Conservation (phyloP, 2,888 invertebrate species). For the Lobophora halterata region DNA sequence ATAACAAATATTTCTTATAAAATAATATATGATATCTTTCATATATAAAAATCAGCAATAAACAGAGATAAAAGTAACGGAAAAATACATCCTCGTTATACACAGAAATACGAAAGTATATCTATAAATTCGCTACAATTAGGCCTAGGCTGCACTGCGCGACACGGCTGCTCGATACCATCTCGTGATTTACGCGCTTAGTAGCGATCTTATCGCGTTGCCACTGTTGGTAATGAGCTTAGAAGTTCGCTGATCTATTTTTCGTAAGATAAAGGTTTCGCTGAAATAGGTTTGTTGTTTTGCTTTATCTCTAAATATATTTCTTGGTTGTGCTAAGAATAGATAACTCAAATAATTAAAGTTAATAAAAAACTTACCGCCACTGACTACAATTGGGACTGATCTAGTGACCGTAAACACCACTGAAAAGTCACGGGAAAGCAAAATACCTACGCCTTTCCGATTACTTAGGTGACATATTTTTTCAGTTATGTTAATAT, state of each 20-base stretch:
- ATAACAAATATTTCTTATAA: no score
- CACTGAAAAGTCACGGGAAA: no score
- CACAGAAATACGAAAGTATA: conserved; percentile 26
- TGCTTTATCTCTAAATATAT: no score
- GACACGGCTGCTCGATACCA: conserved; percentile 54
- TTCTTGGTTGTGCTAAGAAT: no score
- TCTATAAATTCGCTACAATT: conserved; percentile 56
- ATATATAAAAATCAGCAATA: conserved; percentile 10
- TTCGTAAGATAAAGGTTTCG: conserved; percentile 21
- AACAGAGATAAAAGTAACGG: conserved; percentile 6
- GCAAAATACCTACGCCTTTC: no score
- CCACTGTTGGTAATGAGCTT: conserved; percentile 60
- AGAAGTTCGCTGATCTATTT: conserved; percentile 31
- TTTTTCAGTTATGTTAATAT: no score
- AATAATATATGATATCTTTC: no score
- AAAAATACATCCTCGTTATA: conserved; percentile 9
- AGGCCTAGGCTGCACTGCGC: conserved; percentile 60
- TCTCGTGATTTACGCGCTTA: conserved; percentile 65
- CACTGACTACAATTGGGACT: no score
- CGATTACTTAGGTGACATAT: no score
- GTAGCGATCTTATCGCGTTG: conserved; percentile 51
- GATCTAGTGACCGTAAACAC: no score
- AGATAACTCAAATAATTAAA: no score
- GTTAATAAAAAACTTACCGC: no score
- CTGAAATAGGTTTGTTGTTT: not conserved